phyloP scores from a whole-genome alignment of 2,888 invertebrate genomes.

The Alviniconcha strummeri region DNA sequence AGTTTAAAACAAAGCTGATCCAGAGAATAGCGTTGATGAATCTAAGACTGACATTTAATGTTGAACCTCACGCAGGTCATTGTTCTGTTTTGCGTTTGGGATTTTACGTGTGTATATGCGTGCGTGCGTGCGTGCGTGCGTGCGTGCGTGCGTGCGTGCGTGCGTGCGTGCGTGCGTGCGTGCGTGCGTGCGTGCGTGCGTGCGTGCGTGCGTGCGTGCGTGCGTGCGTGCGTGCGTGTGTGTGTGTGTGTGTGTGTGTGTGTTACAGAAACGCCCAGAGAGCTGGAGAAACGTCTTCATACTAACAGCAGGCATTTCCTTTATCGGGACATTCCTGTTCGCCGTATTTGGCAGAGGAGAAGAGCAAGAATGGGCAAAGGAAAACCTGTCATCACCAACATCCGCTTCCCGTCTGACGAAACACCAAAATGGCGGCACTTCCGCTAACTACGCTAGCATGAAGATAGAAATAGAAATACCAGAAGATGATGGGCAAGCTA shows the following conservation, averaged over 20 bases:
- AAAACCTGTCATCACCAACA: not conserved
- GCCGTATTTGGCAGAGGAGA: conserved; percentile 24
- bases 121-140: too few species aligned
- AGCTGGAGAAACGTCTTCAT: conserved; percentile 25
- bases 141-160: too few species aligned
- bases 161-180: too few species aligned
- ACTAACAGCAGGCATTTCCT: conserved; percentile 14
- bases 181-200: not conserved
- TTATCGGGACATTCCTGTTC: conserved; percentile 17
- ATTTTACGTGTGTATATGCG: too few species aligned
- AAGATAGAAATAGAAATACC: not conserved
- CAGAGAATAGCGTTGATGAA: too few species aligned
- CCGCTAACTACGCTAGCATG: not conserved
- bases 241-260: not conserved
- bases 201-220: not conserved
- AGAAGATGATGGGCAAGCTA: not conserved
- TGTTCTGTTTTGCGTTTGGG: too few species aligned
- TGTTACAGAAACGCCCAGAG: conserved; percentile 21
- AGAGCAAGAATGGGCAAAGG: conserved; percentile 30
- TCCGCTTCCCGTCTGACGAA: too few species aligned
- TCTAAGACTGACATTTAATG: too few species aligned
- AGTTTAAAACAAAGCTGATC: too few species aligned
- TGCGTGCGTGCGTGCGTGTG: not conserved
- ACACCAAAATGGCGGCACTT: not conserved
- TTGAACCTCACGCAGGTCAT: too few species aligned